Percentiles rank a stretch among this genome's conserved stretches.
phyloP scores from a whole-genome alignment of 2,888 invertebrate genomes.

The Argyresthia goedartella region DNA sequence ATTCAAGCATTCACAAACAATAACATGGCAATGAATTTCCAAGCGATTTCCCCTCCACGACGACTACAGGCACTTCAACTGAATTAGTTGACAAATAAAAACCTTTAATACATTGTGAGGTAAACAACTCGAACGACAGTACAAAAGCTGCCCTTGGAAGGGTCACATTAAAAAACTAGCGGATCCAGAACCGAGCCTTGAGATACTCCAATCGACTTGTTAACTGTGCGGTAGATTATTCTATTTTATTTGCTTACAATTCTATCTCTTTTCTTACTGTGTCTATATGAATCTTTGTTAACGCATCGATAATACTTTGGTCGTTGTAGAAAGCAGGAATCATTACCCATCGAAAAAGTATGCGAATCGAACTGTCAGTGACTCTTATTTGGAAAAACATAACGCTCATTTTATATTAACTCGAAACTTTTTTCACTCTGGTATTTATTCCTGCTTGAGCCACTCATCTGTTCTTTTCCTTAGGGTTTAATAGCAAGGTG shows the following conservation, averaged over 20 bases:
- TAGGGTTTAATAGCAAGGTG: slow-evolving; percentile 36
- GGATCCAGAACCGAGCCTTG: slow-evolving; percentile 32
- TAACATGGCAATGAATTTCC: slow-evolving; percentile 13
- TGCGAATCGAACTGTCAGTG: too few relatives aligned
- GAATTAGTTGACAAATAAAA: slow-evolving; percentile 34
- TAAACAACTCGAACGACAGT: slow-evolving; percentile 33
- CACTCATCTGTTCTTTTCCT: too few relatives aligned
- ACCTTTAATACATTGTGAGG: slow-evolving; percentile 23
- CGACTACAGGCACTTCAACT: slow-evolving; percentile 15
- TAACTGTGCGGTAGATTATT: background rate
- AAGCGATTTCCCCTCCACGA: slow-evolving; percentile 26
- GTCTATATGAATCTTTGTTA: background rate
- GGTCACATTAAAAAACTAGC: slow-evolving; percentile 38
- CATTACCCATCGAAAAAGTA: too few relatives aligned
- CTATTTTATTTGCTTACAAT: background rate
- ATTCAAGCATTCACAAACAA: background rate
- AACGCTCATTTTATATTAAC: too few relatives aligned
- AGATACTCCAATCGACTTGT: slow-evolving; percentile 22
- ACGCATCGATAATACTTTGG: background rate
- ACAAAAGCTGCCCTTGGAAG: slow-evolving; percentile 45
- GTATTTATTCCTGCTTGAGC: too few relatives aligned
- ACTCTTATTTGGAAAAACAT: too few relatives aligned
- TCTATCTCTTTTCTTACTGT: background rate
- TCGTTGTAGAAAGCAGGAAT: too few relatives aligned
- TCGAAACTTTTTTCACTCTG: too few relatives aligned